Evolutionary conservation across 2,113 vertebrate genomes (phyloP).

Genomic region (Catharus fuscescens): DNA sequence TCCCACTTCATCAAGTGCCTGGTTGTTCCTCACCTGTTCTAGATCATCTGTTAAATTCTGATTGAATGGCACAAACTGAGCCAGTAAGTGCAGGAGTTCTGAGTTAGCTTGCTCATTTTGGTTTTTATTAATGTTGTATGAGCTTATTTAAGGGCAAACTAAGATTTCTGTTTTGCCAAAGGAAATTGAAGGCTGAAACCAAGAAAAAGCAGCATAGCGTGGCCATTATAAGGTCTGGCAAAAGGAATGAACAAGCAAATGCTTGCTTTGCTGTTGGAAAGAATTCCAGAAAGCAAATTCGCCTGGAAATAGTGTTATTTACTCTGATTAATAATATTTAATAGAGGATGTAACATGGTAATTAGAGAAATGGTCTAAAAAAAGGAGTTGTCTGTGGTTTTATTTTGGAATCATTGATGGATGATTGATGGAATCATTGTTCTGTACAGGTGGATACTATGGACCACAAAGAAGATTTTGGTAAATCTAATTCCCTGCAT

Average conservation of each 20-base stretch:
- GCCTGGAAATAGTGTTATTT: background rate
- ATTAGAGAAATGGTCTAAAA: background rate
- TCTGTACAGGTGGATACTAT: background rate
- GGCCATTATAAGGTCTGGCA: background rate
- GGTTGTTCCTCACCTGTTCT: background rate
- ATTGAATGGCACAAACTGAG: background rate
- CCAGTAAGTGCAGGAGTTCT: background rate
- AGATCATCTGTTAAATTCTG: background rate
- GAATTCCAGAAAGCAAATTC: background rate
- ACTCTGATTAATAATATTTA: background rate
- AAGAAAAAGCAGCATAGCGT: background rate
- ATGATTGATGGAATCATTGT: accelerated
- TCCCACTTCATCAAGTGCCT: background rate
- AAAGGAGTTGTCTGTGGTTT: background rate
- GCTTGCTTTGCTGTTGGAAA: background rate
- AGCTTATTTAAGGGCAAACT: background rate
- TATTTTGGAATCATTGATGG: background rate
- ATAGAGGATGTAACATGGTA: background rate
- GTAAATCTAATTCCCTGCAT: background rate
- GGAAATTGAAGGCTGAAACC: background rate
- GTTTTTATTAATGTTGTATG: background rate
- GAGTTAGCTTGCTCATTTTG: background rate
- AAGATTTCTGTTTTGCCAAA: background rate
- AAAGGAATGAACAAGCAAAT: background rate
- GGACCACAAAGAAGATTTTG: background rate